Percentiles rank a stretch among this genome's conserved stretches.
These are phyloP conservation scores for Odontocolon sp. DNA, from an alignment of 2,888 invertebrate species.

Conservation along the genomic window DNA sequence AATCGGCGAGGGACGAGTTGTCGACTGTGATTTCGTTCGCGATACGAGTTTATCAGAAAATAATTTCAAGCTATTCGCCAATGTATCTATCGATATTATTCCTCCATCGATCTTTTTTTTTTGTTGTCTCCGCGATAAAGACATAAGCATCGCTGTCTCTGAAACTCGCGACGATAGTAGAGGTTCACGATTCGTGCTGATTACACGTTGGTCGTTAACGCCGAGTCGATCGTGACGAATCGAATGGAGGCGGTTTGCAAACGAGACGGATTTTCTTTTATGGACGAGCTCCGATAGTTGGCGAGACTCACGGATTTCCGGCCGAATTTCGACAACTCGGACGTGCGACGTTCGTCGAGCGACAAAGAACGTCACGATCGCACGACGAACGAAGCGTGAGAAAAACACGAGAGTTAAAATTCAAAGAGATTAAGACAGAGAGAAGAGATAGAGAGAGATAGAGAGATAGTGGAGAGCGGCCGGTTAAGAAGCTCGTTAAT, in stretches of 20 bases:
- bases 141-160: neutral
- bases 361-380: neutral
- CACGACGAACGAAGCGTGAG: neutral
- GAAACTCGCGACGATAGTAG: neutral
- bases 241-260: slow-evolving; percentile 7
- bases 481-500: slow-evolving; percentile 77
- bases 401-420: slow-evolving; percentile 1
- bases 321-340: slow-evolving; percentile 41
- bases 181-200: neutral
- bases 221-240: slow-evolving; percentile 9
- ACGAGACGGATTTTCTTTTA: neutral
- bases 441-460: slow-evolving; percentile 43
- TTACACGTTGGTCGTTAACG: neutral
- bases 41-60: neutral
- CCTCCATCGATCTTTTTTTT: neutral
- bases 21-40: slow-evolving; percentile 9
- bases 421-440: slow-evolving; percentile 29
- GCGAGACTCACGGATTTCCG: slow-evolving; percentile 11
- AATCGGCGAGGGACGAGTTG: slow-evolving; percentile 24
- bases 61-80: slow-evolving; percentile 8
- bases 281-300: neutral
- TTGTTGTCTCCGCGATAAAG: neutral
- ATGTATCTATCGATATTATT: neutral
- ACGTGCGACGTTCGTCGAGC: neutral
- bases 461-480: slow-evolving; percentile 64